Conservation (phyloP, 2,888 invertebrate genomes). For the Phalera bucephala region DNA sequence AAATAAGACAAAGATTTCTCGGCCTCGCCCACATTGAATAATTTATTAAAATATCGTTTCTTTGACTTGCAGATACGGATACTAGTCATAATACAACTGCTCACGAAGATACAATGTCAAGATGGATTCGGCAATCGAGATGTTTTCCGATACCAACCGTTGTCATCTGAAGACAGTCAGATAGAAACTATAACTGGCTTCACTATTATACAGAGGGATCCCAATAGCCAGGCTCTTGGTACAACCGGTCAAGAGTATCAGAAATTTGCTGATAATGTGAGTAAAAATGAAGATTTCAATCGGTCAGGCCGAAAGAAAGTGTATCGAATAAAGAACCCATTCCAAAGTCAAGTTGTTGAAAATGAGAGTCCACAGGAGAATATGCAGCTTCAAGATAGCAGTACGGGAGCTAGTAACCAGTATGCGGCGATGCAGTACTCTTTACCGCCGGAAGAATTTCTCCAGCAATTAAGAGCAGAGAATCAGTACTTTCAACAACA, state of each 20-base stretch:
- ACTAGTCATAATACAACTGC: constrained; percentile 64
- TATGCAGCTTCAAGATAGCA: constrained; percentile 55
- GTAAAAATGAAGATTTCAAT: constrained; percentile 54
- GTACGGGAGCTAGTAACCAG: constrained; percentile 74
- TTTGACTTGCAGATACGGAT: constrained; percentile 73
- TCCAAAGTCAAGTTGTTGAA: constrained; percentile 60
- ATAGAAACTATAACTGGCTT: constrained; percentile 57
- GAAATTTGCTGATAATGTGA: constrained; percentile 50
- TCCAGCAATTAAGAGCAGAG: constrained; percentile 70
- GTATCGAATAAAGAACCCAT: constrained; percentile 73
- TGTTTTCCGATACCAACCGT: constrained; percentile 59
- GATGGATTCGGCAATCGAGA: constrained; percentile 69
- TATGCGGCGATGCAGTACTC: constrained; percentile 75
- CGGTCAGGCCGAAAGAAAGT: constrained; percentile 60
- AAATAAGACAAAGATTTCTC: too few species aligned
- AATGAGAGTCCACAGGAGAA: constrained; percentile 43
- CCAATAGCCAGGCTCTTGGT: constrained; percentile 55
- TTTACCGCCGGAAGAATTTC: constrained; percentile 74
- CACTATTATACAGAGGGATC: constrained; percentile 58
- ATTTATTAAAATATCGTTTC: constrained; percentile 19
- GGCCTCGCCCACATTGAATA: too few species aligned
- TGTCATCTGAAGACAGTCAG: constrained; percentile 57
- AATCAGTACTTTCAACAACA: constrained; percentile 65
- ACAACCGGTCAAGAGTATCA: constrained; percentile 61
- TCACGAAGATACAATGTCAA: constrained; percentile 58